phyloP scores from a whole-genome alignment of 2,888 invertebrate genomes.

The Diarsia dahlii region DNA sequence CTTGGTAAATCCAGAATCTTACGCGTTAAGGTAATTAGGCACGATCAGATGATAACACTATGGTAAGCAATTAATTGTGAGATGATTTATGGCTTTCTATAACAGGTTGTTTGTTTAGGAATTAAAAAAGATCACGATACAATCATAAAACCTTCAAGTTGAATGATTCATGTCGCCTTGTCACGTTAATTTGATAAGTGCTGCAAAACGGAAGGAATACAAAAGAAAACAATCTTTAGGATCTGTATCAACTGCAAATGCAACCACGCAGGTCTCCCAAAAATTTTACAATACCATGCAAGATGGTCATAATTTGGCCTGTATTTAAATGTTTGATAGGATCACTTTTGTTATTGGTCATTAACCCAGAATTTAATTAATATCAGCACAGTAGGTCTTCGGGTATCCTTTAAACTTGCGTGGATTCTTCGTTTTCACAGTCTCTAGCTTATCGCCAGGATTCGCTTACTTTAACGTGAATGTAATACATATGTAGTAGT shows the following conservation, averaged over 20 bases:
- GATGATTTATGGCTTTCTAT: slow-evolving; percentile 57
- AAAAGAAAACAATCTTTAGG: not conserved
- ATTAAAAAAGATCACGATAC: slow-evolving; percentile 43
- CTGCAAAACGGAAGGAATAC: not conserved
- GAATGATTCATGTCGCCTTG: slow-evolving; percentile 16
- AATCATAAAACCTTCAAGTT: slow-evolving; percentile 34
- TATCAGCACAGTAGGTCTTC: not conserved
- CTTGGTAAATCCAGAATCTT: slow-evolving; percentile 20
- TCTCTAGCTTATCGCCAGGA: slow-evolving; percentile 13
- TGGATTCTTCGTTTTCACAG: not conserved
- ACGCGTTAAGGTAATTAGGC: slow-evolving; percentile 58
- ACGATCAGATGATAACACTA: slow-evolving; percentile 59
- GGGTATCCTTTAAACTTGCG: not conserved
- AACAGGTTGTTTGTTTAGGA: slow-evolving; percentile 43
- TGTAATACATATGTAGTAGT: not conserved
- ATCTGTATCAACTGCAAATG: not conserved
- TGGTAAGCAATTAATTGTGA: slow-evolving; percentile 47
- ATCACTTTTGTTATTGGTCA: not conserved
- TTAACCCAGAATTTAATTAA: not conserved
- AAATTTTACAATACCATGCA: not conserved
- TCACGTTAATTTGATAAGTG: not conserved
- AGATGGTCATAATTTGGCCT: not conserved
- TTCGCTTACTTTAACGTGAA: not conserved
- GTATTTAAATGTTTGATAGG: not conserved
- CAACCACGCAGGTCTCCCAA: not conserved